Evolutionary conservation across 2,113 vertebrate species (phyloP), one percentile per base, ranked within the genome.

Genomic region (Pipra filicauda): DNA sequence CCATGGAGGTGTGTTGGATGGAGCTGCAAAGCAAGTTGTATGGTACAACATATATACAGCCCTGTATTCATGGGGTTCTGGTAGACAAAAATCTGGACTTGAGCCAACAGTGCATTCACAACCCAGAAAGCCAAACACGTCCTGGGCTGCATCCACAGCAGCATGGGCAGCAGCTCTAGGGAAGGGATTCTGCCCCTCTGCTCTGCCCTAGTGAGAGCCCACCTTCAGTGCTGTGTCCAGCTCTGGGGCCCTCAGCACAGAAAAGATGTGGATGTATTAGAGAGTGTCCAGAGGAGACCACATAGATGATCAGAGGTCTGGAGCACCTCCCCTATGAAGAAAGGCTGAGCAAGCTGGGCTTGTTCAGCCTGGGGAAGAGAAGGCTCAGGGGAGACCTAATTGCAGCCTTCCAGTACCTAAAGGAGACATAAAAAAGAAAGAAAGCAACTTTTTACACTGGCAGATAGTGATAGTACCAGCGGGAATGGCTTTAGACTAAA

Each of bases 301-400:
- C 41, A 31, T 4, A 19, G 26, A 31, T 28, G 30, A 23, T 43
- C 21, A 37, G 35, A 70, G 55, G 48, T 39, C 39, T 48, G 14
- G 7, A 69, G 16, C 6, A 54, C 20, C 16, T 31, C 17, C 43
- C 30, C 41, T 23, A 2, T 16, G 18, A 11, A 8, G 21, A 31
- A n/a, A 76, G 26, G 14, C 17, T 83, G 48, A 70, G 30, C 61
- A 5, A 62, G 12, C 4, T 23, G 30, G 31, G 48, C 9, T 35
- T 16, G 15, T n/a, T 33, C 43, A 46, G 21, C 21, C 64, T 66
- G 43, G 22, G 22, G 22, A 44, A 70, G 26, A 62, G 20, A 55
- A 30, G 48, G 30, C 55, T 61, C 0, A 0, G 6, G 8, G 19
- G 30, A 55, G 2, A 31, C 0, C 0, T 24, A 14, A 51, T 27